phyloP scores from a whole-genome alignment of 2,797 vertebrate genomes.

The Gobionotothen gibberifrons region DNA sequence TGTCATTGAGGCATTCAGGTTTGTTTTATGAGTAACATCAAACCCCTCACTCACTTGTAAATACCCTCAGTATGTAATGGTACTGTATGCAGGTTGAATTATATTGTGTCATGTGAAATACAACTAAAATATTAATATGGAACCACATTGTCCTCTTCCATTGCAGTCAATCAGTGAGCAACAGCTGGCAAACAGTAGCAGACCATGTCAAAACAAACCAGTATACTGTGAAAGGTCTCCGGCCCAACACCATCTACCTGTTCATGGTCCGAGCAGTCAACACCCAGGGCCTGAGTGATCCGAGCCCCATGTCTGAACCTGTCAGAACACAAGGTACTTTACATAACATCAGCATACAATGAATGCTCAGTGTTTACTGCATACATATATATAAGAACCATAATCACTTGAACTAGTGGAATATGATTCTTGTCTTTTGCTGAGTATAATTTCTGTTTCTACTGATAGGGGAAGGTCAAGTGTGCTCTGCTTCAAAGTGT shows the following conservation, averaged over 20 bases:
- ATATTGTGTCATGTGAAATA: neutral
- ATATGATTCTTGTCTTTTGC: conserved; percentile 21
- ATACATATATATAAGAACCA: neutral
- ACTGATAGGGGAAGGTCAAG: conserved; percentile 21
- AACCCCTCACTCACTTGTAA: neutral
- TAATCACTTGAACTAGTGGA: neutral
- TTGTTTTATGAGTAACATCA: conserved; percentile 34
- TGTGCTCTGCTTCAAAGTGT: conserved; percentile 24
- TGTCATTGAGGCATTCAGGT: conserved; percentile 99
- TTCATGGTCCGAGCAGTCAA: conserved; percentile 99
- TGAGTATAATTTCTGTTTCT: conserved; percentile 27
- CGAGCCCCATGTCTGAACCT: conserved; percentile 96
- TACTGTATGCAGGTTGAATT: neutral
- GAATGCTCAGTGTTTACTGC: conserved; percentile 31
- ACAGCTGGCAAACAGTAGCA: conserved; percentile 98
- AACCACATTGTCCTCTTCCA: conserved; percentile 16
- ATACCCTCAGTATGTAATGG: neutral
- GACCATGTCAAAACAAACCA: conserved; percentile 95
- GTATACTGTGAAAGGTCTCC: conserved; percentile 91
- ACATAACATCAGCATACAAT: conserved; percentile 66
- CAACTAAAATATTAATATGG: neutral
- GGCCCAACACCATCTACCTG: conserved; percentile 98
- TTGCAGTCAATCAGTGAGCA: conserved; percentile 97
- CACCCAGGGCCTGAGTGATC: conserved; percentile 94
- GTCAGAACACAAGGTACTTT: conserved; percentile 95